Evolutionary conservation across 2,888 invertebrate species (phyloP), one percentile per base, ranked within the genome.

Genomic region (Rhorus exstirpatorius): DNA sequence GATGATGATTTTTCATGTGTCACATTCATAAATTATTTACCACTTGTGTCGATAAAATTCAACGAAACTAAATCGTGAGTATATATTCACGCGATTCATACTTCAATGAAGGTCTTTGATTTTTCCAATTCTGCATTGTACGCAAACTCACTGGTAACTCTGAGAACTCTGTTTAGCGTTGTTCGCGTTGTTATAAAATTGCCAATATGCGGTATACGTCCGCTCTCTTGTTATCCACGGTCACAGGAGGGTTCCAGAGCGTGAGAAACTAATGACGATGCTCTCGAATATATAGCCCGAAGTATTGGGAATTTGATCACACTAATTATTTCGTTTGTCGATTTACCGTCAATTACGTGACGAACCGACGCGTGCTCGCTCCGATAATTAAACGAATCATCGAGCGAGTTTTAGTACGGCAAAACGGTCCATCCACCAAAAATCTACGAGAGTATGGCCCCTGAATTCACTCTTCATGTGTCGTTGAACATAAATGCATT

Each of bases 341-440:
- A 80, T 80, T 46, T 75, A 63, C 26, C 80, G 75, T 80, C 80
- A 75, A 80, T 80, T 70, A 75, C 80, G 68, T 68, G 46, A 70
- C 74, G 75, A 80, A 75, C 63, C 70, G 68, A 80, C 75, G 68
- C 31, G 53, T 53, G 17, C 31, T 6, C 74, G 60, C 31, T 61
- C 53, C 31, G 70, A 61, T 80, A 80, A 80, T 80, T 75, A 31
- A 75, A 63, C 19, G 80, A 75, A 61, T 55, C 8, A 24, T n/a
- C 31, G 31, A 31, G 7, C 14, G 14, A 19, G 26, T 63, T 61
- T n/a, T n/a, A n/a, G n/a, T 60, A 8, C 17, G 7, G 14, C 14
- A 38, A 35, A 31, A 31, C 31, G 31, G n/a, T n/a, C n/a, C n/a
- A n/a, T 31, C 31, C 31, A 31, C 31, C 31, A 31, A 31, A 31